Base-by-base conservation (phyloP, 2,113 vertebrate species). In the Sander lucioperca region DNA sequence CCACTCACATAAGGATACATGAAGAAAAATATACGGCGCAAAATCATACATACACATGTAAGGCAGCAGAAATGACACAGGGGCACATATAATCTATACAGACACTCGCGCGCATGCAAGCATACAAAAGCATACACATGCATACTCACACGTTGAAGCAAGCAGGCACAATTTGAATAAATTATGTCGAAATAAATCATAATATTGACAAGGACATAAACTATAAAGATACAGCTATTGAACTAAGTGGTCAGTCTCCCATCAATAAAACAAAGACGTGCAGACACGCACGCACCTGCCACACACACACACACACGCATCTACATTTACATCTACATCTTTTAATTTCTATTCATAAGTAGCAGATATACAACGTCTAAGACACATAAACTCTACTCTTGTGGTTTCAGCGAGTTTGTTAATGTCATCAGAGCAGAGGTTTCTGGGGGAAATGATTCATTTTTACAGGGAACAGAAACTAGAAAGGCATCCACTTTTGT, bases 381-480 rank as follows among this genome's bases (percentile, higher is more conserved):
- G 14, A 79, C n/a, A n/a, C 47, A 27, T 23, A 21, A 78, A n/a
- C 12, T 15, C 8, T 7, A 16, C 15, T 73, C 8, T 39, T 71
- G 53, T 36, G 18, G 50, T 82, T 71, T 75, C 14, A 4, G 25
- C 1, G 2, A 27, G 63, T 69, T 77, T 67, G 62, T 68, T 50
- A 51, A 33, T 59, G 39, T 73, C 39, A 64, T 57, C 39, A 57
- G 51, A 73, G 78, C 58, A 57, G 43, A 59, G 54, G 75, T 82
- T 73, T 87, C 70, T 75, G 23, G 61, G 56, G 87, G 86, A 91
- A 86, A 79, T 19, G 75, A 45, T 39, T 80, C 30, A 53, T 69
- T 58, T 58, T 25, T 68, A 81, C 63, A 47, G 59, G 92, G 93
- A 95, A 93, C 68, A 85, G 90, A 95, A 95, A 94, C 90, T 70